phyloP scores from a whole-genome alignment of 2,797 vertebrate species.

The Ctenosaura bakeri region DNA sequence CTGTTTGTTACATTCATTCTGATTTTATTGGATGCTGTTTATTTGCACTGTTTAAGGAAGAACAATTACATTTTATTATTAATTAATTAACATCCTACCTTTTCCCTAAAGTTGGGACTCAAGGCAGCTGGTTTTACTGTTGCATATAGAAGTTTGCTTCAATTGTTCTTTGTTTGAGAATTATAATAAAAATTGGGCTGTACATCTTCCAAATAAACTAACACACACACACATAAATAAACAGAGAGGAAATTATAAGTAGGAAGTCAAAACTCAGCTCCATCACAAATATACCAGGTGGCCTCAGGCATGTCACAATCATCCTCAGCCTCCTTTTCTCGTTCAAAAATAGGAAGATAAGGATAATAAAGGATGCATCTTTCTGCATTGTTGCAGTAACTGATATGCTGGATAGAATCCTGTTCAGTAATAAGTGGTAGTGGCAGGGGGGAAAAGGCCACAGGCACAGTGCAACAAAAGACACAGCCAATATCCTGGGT shows the following conservation, averaged over 20 bases:
- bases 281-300: background rate
- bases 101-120: too few species aligned
- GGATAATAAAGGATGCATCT: background rate
- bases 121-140: background rate
- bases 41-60: background rate
- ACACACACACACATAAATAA: background rate
- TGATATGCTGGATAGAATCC: too few species aligned
- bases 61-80: background rate
- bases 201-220: background rate
- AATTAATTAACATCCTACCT: too few species aligned
- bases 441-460: too few species aligned
- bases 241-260: background rate
- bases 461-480: too few species aligned
- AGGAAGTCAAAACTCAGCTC: background rate
- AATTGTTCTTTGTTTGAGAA: constrained; percentile 12
- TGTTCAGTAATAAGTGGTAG: too few species aligned
- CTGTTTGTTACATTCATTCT: background rate
- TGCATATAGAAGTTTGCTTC: background rate
- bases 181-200: background rate
- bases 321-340: background rate
- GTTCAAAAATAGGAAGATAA: background rate
- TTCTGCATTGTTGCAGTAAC: background rate
- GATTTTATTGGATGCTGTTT: constrained; percentile 6
- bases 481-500: too few species aligned
- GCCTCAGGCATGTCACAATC: background rate